Evolutionary conservation across 2,113 vertebrate species (phyloP).

Genomic region (Peromyscus leucopus): DNA sequence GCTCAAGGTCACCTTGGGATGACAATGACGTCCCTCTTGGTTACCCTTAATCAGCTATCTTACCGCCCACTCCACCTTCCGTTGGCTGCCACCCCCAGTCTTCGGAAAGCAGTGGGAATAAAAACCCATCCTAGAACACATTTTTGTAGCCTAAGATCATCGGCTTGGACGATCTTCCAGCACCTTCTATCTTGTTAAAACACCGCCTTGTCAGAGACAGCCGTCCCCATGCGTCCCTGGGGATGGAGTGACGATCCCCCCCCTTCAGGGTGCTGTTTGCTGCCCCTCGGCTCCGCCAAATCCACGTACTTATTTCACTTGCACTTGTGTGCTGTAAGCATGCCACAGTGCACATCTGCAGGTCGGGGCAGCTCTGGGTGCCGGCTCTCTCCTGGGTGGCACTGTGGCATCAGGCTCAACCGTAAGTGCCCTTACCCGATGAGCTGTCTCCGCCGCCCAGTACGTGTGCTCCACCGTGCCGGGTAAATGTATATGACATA

Average conservation of each 20-base stretch:
- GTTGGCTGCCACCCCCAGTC: background rate
- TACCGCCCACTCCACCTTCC: background rate
- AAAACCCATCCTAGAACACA: conserved; percentile 29
- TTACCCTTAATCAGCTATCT: background rate
- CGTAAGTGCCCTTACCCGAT: background rate
- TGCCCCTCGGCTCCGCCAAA: background rate
- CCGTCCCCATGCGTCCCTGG: background rate
- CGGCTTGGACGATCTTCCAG: background rate
- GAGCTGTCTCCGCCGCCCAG: background rate
- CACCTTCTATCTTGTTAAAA: background rate
- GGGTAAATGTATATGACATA: background rate
- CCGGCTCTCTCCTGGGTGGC: background rate
- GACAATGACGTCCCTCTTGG: fast-evolving
- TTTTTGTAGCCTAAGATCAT: conserved; percentile 29
- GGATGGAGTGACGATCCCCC: background rate
- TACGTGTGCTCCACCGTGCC: fast-evolving
- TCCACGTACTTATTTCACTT: background rate
- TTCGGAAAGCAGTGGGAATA: background rate
- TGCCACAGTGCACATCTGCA: background rate
- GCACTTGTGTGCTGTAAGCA: too few species aligned
- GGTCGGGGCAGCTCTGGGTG: too few species aligned
- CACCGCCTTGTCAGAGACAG: background rate
- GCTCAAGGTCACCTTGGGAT: background rate
- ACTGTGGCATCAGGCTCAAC: background rate
- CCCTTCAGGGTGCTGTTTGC: background rate